phyloP scores from a whole-genome alignment of 2,113 vertebrate species.

The Corythornis cristatus region DNA sequence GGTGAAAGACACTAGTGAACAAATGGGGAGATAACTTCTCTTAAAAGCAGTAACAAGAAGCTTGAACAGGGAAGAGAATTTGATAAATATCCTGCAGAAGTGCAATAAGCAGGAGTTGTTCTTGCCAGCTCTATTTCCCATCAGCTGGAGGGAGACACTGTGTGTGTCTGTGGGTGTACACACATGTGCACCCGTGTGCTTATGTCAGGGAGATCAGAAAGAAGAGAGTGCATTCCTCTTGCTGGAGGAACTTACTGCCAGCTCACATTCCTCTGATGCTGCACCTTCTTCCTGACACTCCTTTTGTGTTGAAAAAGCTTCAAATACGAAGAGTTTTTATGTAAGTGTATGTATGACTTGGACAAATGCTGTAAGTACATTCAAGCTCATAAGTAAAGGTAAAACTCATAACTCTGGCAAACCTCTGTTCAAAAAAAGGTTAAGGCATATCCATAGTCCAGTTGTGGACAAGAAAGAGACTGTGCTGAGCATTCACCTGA shows the following conservation, averaged over 20 bases:
- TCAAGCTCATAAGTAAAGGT: background rate
- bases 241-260: background rate
- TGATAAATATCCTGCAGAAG: background rate
- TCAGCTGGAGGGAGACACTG: background rate
- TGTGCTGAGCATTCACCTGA: background rate
- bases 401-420: background rate
- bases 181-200: accelerated
- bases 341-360: background rate
- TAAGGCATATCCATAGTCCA: background rate
- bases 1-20: background rate
- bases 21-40: background rate
- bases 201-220: background rate
- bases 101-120: background rate
- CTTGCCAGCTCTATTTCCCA: background rate
- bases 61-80: background rate
- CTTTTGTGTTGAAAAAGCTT: background rate
- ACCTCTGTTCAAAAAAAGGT: background rate
- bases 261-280: background rate
- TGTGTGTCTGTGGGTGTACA: accelerated
- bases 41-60: background rate
- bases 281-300: background rate
- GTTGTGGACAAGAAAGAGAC: background rate
- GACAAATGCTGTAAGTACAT: background rate
- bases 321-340: background rate
- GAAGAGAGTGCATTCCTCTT: background rate